Evolutionary conservation across 2,888 invertebrate genomes (phyloP).

Genomic region (Apodemia hepburni): DNA sequence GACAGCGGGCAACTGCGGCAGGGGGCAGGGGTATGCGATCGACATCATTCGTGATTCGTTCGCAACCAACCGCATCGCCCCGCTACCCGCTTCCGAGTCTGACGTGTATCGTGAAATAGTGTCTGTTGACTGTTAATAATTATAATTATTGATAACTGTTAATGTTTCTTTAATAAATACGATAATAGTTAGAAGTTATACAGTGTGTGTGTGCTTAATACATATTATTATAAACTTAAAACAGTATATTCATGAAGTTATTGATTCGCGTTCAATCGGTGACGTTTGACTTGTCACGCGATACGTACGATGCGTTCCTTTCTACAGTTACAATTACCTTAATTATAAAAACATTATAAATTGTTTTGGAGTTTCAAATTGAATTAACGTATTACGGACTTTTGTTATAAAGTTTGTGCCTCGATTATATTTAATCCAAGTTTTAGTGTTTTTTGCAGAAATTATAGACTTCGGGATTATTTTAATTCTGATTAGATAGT

Average conservation of each 20-base stretch:
- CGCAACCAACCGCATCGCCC: conserved; percentile 22
- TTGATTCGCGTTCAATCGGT: conserved; percentile 19
- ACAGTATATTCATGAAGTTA: not conserved
- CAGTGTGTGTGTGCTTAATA: not conserved
- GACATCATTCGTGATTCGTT: not conserved
- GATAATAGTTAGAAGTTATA: not conserved
- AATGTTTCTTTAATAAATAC: not conserved
- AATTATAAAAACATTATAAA: not conserved
- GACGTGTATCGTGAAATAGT: not conserved
- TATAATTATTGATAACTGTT: not conserved
- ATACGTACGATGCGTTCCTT: not conserved
- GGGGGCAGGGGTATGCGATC: not conserved
- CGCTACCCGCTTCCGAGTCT: conserved; percentile 18
- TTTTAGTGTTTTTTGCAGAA: no score
- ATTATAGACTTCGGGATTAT: no score
- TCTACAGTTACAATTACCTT: not conserved
- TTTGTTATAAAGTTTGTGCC: no score
- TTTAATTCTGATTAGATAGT: no score
- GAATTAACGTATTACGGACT: no score
- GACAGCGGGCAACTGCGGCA: not conserved
- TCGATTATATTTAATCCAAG: no score
- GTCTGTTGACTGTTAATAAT: not conserved
- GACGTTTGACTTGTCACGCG: conserved; percentile 17
- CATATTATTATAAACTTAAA: not conserved
- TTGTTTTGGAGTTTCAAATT: no score